Evolutionary conservation across 30 jellyfish, hydroid and myxozoan genomes (phyloP), one percentile per base, ranked within the genome.

Genomic region (Aurelia coerulea): DNA sequence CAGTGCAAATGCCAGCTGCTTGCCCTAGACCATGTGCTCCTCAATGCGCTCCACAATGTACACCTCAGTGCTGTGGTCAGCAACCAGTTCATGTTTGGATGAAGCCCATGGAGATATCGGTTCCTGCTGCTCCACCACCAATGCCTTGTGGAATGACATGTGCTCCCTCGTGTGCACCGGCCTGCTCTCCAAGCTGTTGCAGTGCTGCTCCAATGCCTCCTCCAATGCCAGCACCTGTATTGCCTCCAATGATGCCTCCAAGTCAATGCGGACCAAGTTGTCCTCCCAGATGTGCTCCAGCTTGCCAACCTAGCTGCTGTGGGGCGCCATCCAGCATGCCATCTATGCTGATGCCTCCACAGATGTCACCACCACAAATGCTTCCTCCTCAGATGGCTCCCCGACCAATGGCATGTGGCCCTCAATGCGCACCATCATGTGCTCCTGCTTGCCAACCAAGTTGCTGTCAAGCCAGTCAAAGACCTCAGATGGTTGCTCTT

Each of bases 381-480:
- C 42, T 64, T 66, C 71, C 49, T 12, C 80, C 89, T 5, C 89
- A 46, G 54, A 54, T 76, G 86, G 16, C 50, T 14, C 80, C 70
- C 2, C 90, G 83, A 4, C 92, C 78, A 15, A 84, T 84, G 93
- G 73, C 87, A 42, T 84, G 93, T 73, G 87, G 87, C n/a, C 88
- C 87, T 10, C 82, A 62, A 50, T 84, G 93, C 54, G 69, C 93
- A 10, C 93, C 87, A 71, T 16, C 74, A 5, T 73, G 91, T 56
- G 91, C 91, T 10, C 91, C 91, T 17, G 84, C 82, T 16, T 84
- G 93, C 35, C 85, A 65, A 18, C 93, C 93, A 19, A 72, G 87
- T 51, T 84, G 93, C 76, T 84, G 93, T 17, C 93, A 84, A 50
- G 75, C 74, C 3, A 84, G 63, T 65, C 71, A 17, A 80, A 82